A percentile compares a stretch with the other conserved stretches of the same genome.
These are phyloP conservation scores for Eurytoma californica DNA, from an alignment of 2,888 invertebrate species.

Conservation along the genomic window DNA sequence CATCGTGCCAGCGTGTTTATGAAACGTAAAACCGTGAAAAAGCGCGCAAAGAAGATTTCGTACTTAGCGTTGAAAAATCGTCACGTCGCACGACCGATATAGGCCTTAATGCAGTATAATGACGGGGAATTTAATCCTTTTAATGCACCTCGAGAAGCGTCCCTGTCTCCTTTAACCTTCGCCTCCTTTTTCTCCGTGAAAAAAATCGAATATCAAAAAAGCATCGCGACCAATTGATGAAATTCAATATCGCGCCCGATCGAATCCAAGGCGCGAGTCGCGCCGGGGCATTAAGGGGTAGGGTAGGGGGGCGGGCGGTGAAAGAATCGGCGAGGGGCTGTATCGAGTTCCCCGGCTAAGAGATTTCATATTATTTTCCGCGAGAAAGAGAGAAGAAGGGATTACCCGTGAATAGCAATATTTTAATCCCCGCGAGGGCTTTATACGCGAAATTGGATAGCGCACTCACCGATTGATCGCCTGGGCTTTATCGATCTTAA, in stretches of 20 bases:
- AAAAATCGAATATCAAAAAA: constrained; percentile 69
- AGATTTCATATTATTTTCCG: constrained; percentile 72
- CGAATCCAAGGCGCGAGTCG: constrained; percentile 2
- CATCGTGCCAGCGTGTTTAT: constrained; percentile 66
- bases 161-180: constrained; percentile 15
- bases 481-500: constrained; percentile 72
- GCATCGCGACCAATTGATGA: constrained; percentile 67
- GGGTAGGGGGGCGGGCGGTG: constrained; percentile 13
- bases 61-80: constrained; percentile 61
- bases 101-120: constrained; percentile 60
- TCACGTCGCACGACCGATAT: constrained; percentile 8
- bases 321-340: constrained; percentile 34
- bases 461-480: constrained; percentile 64
- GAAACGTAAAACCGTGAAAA: constrained; percentile 75
- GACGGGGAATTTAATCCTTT: constrained; percentile 68
- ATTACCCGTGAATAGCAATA: constrained; percentile 71
- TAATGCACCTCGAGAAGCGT: constrained; percentile 60
- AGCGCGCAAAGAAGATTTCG: constrained; percentile 73
- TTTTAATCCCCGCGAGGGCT: constrained; percentile 70
- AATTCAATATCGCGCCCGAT: constrained; percentile 66
- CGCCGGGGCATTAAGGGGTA: neutral
- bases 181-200: constrained; percentile 53
- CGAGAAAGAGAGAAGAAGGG: constrained; percentile 69
- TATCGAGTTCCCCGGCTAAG: constrained; percentile 37
- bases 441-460: constrained; percentile 67